These are phyloP conservation scores for Octopus bimaculoides DNA, from an alignment of 1,140 invertebrate genomes.

Conservation along the genomic window DNA sequence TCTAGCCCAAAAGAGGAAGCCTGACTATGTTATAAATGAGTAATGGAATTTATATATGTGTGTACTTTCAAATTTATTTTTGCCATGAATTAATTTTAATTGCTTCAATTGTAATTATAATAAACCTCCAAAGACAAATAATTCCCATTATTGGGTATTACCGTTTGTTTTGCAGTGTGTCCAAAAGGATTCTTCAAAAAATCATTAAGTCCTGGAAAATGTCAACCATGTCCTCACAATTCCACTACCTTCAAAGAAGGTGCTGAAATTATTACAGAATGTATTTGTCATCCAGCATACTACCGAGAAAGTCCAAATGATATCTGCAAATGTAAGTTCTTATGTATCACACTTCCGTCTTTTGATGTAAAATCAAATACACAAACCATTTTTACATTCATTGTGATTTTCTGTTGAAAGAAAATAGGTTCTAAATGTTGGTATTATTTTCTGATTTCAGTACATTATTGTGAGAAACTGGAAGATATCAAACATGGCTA, in stretches of 20 bases:
- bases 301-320: slow-evolving; percentile 12
- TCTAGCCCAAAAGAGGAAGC: too few species aligned
- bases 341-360: too few species aligned
- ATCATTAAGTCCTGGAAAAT: slow-evolving; percentile 20
- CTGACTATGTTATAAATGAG: too few species aligned
- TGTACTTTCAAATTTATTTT: too few species aligned
- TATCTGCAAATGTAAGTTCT: slow-evolving; percentile 22
- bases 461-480: slow-evolving; percentile 21
- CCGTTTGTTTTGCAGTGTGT: slow-evolving; percentile 27
- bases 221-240: slow-evolving; percentile 30
- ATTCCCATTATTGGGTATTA: neutral
- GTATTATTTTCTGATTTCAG: slow-evolving; percentile 18
- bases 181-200: slow-evolving; percentile 30
- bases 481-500: slow-evolving; percentile 27
- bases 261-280: slow-evolving; percentile 18
- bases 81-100: too few species aligned
- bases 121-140: too few species aligned
- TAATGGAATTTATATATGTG: too few species aligned
- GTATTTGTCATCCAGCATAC: slow-evolving; percentile 22
- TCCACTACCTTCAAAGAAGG: slow-evolving; percentile 28
- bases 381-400: too few species aligned
- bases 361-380: too few species aligned
- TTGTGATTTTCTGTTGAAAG: too few species aligned
- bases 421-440: neutral
- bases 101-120: too few species aligned